Percentiles rank a stretch among this genome's conserved stretches.
phyloP scores from a whole-genome alignment of 2,888 invertebrate species.

The Parnassius glacialis region DNA sequence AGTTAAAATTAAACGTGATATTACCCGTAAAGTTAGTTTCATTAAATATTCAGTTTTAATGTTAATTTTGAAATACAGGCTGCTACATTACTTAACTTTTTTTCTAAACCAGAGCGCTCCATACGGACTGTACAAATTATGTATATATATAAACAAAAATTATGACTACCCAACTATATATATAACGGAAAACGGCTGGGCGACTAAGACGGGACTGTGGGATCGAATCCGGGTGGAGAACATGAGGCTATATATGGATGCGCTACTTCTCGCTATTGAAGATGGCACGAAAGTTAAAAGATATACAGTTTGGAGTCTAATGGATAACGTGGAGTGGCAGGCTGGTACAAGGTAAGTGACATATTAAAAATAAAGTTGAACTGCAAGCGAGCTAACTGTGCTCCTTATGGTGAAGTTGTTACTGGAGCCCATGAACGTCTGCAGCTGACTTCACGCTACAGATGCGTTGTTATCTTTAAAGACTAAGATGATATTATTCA shows the following conservation, averaged over 20 bases:
- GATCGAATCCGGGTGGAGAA: slow-evolving; percentile 67
- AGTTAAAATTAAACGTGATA: no score
- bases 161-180: slow-evolving; percentile 43
- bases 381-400: no score
- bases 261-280: slow-evolving; percentile 70
- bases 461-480: no score
- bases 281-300: slow-evolving; percentile 74
- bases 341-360: slow-evolving; percentile 75
- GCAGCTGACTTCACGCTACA: no score
- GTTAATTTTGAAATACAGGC: no score
- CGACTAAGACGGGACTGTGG: slow-evolving; percentile 59
- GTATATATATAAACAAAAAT: slow-evolving; percentile 51
- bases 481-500: no score
- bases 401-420: no score
- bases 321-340: slow-evolving; percentile 86
- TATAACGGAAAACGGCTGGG: slow-evolving; percentile 81
- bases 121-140: slow-evolving; percentile 61
- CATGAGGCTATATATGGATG: slow-evolving; percentile 62
- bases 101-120: slow-evolving; percentile 52
- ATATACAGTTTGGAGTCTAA: slow-evolving; percentile 83
- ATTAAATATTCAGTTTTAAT: no score
- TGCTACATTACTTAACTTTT: no score
- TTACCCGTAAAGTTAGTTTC: no score
- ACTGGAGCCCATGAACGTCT: no score
- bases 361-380: neutral